Conservation (phyloP, 2,113 vertebrate genomes). For the Cinclus mexicanus region DNA sequence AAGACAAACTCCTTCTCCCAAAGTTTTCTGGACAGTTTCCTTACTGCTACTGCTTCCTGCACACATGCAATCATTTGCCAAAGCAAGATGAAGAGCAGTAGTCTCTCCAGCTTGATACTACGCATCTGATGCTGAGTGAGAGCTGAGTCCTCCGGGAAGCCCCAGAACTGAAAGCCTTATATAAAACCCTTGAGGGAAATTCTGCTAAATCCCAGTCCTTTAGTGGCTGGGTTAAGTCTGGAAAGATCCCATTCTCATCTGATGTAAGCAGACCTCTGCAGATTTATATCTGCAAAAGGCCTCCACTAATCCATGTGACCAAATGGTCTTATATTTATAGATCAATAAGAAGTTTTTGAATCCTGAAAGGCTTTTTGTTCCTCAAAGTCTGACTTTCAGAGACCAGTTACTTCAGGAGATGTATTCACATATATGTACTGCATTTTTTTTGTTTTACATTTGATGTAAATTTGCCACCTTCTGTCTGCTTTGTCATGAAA, state of each 20-base stretch:
- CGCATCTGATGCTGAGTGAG: neutral
- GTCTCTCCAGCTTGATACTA: neutral
- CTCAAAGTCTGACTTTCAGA: neutral
- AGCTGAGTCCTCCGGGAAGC: neutral
- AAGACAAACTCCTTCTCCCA: neutral
- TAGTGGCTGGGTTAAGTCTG: neutral
- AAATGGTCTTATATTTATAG: neutral
- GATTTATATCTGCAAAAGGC: neutral
- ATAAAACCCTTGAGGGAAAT: neutral
- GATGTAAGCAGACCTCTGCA: neutral
- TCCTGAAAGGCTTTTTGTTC: neutral
- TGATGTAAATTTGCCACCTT: neutral
- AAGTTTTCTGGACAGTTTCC: neutral
- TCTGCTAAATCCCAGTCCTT: neutral
- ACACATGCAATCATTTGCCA: neutral
- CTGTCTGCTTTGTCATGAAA: neutral
- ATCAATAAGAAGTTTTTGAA: neutral
- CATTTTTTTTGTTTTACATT: neutral
- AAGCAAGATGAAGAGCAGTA: neutral
- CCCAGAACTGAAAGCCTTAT: neutral
- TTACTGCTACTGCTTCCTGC: neutral
- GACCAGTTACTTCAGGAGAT: neutral
- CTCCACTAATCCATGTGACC: neutral
- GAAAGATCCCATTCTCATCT: neutral
- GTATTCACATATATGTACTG: neutral